phyloP scores from a whole-genome alignment of 2,888 invertebrate genomes.

The Dichetophora obliterata region DNA sequence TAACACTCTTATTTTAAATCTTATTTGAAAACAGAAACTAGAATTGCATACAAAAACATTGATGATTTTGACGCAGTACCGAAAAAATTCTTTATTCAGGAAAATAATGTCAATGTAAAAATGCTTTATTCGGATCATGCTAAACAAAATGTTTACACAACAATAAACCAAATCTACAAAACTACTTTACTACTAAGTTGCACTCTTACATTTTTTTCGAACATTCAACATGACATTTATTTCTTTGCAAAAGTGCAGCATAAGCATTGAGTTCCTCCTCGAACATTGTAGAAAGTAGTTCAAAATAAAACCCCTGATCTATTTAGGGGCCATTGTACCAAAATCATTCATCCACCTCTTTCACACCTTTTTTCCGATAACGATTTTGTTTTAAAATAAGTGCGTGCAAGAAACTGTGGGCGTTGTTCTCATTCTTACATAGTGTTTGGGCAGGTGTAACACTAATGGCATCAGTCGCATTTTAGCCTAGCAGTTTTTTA shows the following conservation, averaged over 20 bases:
- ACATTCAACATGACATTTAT: not conserved
- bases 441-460: conserved; percentile 31
- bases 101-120: too few relatives aligned
- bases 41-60: too few relatives aligned
- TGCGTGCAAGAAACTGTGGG: not conserved
- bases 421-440: not conserved
- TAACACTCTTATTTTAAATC: too few relatives aligned
- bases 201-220: too few relatives aligned
- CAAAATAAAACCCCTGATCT: conserved; percentile 8
- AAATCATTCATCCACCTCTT: too few relatives aligned
- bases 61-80: too few relatives aligned
- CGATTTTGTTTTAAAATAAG: too few relatives aligned
- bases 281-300: not conserved
- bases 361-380: too few relatives aligned
- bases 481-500: not conserved
- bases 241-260: not conserved
- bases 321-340: not conserved
- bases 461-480: conserved; percentile 9
- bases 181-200: too few relatives aligned
- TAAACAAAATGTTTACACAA: too few relatives aligned
- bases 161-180: too few relatives aligned
- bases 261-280: not conserved
- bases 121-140: too few relatives aligned
- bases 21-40: not conserved
- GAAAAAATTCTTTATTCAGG: not conserved